Base-by-base conservation (phyloP, 2,797 vertebrate genomes). In the Gouania willdenowi region DNA sequence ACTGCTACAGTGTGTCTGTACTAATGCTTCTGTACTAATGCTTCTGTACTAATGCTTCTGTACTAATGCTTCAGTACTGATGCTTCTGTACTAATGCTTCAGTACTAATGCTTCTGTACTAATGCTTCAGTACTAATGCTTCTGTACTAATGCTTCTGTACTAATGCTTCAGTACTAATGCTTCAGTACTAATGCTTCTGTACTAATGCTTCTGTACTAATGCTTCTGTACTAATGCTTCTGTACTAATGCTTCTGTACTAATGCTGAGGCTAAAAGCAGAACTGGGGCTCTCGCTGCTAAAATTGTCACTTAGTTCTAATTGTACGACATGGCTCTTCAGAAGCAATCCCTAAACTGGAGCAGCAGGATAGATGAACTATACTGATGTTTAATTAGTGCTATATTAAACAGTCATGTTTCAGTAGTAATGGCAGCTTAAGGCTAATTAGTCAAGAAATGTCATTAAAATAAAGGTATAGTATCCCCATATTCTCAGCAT, bases 31-130 rank as follows among this genome's bases (percentile, higher is more conserved):
- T n/a, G n/a, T n/a, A n/a, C n/a, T n/a, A n/a, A n/a, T n/a, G n/a
- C 22, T 57, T 47, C 49, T 66, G 62, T 67, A 55, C 41, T 0
- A 41, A 43, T 44, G 26, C 46, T 39, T 47, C 49, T 66, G 62
- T 67, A 55, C 41, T 0, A 41, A 43, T 44, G 26, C 46, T 39
- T n/a, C n/a, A n/a, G n/a, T n/a, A n/a, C n/a, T n/a, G n/a, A n/a
- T n/a, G n/a, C 22, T 57, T 47, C 49, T 66, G 62, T 67, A 55
- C 41, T 0, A 41, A 43, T 44, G 26, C 46, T 39, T n/a, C n/a
- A n/a, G n/a, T n/a, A n/a, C n/a, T n/a, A 8, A 21, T 60, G 41
- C 66, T 56, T 65, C 56, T 59, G 64, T 68, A 60, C n/a, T n/a
- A n/a, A n/a, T 60, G 60, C 3, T 38, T 46, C 43, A n/a, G n/a